phyloP scores from a whole-genome alignment of 2,888 invertebrate species.

The Mesopsocus fuscifrons region DNA sequence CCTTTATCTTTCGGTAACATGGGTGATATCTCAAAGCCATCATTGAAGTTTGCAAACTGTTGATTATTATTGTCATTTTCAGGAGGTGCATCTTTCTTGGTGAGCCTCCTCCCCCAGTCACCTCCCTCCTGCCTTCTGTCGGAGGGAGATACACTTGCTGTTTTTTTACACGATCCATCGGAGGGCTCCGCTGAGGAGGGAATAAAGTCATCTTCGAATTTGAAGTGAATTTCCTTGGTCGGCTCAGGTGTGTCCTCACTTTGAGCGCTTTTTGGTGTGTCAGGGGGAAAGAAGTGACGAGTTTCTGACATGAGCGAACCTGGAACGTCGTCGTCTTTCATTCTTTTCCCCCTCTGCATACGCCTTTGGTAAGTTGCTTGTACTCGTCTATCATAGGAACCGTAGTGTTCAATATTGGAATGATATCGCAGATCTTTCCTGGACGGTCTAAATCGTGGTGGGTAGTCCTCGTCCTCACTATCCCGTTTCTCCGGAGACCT shows the following conservation, averaged over 20 bases:
- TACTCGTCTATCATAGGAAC: conserved; percentile 3
- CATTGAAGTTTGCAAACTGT: neutral
- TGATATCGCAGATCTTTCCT: conserved; percentile 1
- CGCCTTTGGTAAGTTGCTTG: neutral
- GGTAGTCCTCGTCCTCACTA: conserved; percentile 14
- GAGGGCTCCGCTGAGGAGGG: neutral
- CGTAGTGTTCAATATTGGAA: conserved; percentile 1
- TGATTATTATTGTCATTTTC: conserved; percentile 5
- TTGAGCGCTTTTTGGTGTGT: conserved; percentile 14
- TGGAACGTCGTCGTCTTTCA: conserved; percentile 7
- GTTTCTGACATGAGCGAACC: conserved; percentile 1
- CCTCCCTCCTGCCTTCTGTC: conserved; percentile 1
- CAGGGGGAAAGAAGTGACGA: too few relatives aligned
- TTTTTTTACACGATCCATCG: neutral
- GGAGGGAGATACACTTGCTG: conserved; percentile 1
- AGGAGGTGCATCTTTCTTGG: neutral
- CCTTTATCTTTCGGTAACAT: conserved; percentile 12
- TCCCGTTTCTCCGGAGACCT: conserved; percentile 11
- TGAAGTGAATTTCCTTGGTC: conserved; percentile 18
- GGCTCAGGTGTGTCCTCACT: conserved; percentile 13
- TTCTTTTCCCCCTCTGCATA: conserved; percentile 14
- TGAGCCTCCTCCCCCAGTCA: neutral
- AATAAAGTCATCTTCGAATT: conserved; percentile 23
- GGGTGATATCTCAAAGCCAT: conserved; percentile 17
- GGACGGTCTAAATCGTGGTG: neutral